These are phyloP conservation scores for Sula dactylatra DNA, from an alignment of 2,113 vertebrate genomes.

Conservation along the genomic window DNA sequence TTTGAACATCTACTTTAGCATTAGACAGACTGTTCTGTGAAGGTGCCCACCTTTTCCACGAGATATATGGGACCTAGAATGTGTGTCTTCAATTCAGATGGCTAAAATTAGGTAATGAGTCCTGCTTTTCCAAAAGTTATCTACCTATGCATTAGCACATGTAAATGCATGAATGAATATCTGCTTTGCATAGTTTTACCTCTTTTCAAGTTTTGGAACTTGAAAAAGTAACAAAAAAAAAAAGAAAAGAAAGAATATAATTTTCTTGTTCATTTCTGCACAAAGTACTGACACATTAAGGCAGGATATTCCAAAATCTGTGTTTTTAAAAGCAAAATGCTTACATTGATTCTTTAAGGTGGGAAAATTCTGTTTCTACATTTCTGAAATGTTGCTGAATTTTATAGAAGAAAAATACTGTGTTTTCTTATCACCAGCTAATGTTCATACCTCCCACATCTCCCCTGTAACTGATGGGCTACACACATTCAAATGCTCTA, in stretches of 20 bases:
- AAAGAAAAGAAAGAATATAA: background rate
- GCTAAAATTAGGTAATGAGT: background rate
- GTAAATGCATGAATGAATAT: background rate
- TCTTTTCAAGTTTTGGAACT: background rate
- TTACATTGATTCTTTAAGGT: background rate
- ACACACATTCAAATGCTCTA: background rate
- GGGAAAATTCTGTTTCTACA: background rate
- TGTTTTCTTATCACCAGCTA: background rate
- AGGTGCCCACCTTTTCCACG: background rate
- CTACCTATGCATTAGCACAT: background rate
- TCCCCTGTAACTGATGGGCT: background rate
- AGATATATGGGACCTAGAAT: background rate
- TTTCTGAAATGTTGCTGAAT: background rate
- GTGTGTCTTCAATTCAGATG: fast-evolving
- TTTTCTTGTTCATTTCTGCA: background rate
- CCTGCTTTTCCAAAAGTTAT: background rate
- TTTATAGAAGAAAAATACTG: background rate
- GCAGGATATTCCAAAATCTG: background rate
- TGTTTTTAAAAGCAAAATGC: background rate
- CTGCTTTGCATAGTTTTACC: background rate
- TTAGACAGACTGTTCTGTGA: background rate
- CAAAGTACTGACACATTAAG: background rate
- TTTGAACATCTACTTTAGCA: background rate
- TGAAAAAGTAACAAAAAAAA: background rate
- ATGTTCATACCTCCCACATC: background rate